Base-by-base conservation (phyloP, 2,888 invertebrate genomes). In the Malacosoma neustria region DNA sequence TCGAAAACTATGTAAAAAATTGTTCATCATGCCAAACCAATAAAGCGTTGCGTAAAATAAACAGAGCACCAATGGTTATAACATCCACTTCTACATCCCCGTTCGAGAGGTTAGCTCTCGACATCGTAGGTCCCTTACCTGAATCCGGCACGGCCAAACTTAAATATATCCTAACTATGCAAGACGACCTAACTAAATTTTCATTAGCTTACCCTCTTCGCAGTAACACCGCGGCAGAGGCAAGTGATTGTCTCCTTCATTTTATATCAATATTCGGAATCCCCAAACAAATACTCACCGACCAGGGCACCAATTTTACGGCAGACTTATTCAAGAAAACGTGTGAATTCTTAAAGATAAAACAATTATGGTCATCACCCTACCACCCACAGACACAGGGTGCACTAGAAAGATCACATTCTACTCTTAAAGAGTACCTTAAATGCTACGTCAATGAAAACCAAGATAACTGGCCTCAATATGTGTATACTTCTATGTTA, bases 341-440 rank as follows among this genome's bases (percentile, higher is more conserved):
- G 0, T 42, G 41, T 4, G 5, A 31, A 6, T 44, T 46, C n/a
- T 13, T 51, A 3, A 48, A 49, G 40, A 52, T 52, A 1, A 54
- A 54, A 36, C 41, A 50, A 3, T 13, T 55, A 0, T 53, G 39
- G 41, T 41, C 48, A 3, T 41, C 51, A 4, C 48, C 57, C 9
- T 54, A 56, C 15, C 53, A 59, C 30, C 52, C 51, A 0, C 52
- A 57, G 14, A 52, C 54, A 0, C 44, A 47, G 30, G 49, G 51
- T 4, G 40, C 42, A 22, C 41, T 49, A 0, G 56, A 58, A 14
- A 51, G 51, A n/a, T n/a, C n/a, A n/a, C n/a, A n/a, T n/a, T n/a
- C n/a, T n/a, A n/a, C n/a, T n/a, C n/a, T n/a, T n/a, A 33, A 34
- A 14, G 34, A 34, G 9, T 34, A 34, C 12, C 9, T 34, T 9